Base-by-base conservation (phyloP, 2,113 vertebrate genomes). In the Xyrauchen texanus region DNA sequence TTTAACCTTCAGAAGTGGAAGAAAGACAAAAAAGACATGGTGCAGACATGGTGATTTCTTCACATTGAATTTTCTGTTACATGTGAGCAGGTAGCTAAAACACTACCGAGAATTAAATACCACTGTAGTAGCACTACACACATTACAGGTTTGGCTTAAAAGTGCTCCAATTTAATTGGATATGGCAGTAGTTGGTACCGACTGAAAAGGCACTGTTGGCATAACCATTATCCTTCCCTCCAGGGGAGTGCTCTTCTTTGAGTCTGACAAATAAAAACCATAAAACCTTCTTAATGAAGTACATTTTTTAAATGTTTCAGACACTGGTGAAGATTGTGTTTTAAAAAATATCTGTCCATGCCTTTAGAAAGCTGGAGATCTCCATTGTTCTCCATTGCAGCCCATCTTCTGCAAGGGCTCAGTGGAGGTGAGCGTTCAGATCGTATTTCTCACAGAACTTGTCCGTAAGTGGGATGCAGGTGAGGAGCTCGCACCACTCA, bases 371-470 rank as follows among this genome's bases (percentile, higher is more conserved):
- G 21, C 21, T 74, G 15, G 7, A 1, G 51, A 2, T 10, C 21
- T 49, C 47, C 61, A 15, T 5, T 45, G 52, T 44, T 2, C 10
- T 62, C 34, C 15, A 62, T 15, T 55, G n/a, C n/a, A 13, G 16
- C 55, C 52, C 42, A 47, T 9, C 11, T 34, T 34, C 72, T 55
- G 4, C 64, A 74, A 73, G 75, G 74, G 11, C 84, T 97, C 94
- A 97, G 90, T 96, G 96, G 85, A 98, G 95, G 91, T 99, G 96
- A 5, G 96, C 93, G 0, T 99, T 96, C 83, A 99, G 92, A 88
- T 98, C 96, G 0, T 99, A 99, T 83, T 98, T 99, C 90, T 98
- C 97, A 4, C 97, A 99, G 92, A 99, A 99, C 80, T 99, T 99
- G 94, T 99, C 97, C 3, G 98, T 99, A 93, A 99, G 96, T 12